Evolutionary conservation across 2,113 vertebrate genomes (phyloP), one percentile per base, ranked within the genome.

Genomic region (Gobiocypris rarus): DNA sequence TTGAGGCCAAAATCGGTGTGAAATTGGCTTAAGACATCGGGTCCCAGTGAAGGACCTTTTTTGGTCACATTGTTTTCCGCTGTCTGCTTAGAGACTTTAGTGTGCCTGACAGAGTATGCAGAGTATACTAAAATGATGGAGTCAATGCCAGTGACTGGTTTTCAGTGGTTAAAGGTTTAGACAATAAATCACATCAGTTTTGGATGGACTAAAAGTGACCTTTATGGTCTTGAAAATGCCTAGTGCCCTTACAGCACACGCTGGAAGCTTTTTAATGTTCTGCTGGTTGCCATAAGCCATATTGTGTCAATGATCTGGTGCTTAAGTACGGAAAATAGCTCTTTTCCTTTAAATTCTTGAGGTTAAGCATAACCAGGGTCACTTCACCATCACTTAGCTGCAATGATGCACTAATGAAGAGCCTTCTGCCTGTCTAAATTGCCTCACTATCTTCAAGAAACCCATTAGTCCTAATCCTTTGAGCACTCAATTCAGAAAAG

Each of bases 1-100:
- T 54, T 17, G 5, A 19, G 15, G 50, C 14, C 50, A 52, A 19
- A 17, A 52, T 52, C 17, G 19, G 50, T 19, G 52, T 54, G 17
- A 19, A 54, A 17, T 17, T 2, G 1, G 17, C 17, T 54, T 31
- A 75, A 75, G 50, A 48, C 38, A 58, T 6, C n/a, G 43, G 63
- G 75, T 75, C 80, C 87, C 91, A 86, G 81, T 78, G 8, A 61
- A 78, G 56, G 22, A 61, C 54, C 38, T 75, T 75, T 19, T 75
- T 5, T 28, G 24, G 45, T 24, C 45, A 50, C 45, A 75, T 22
- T 71, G 67, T 74, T 24, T 78, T 43, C 54, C 22, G 0, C 41
- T 19, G 14, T 10, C 75, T 59, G 22, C 22, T 43, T 38, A 59
- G 54, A 61, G 56, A 78, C 22, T 56, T 22, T 56, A 31, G 17